These are phyloP conservation scores for Pan troglodytes DNA, from an alignment of 2,113 vertebrate genomes.

Conservation along the genomic window DNA sequence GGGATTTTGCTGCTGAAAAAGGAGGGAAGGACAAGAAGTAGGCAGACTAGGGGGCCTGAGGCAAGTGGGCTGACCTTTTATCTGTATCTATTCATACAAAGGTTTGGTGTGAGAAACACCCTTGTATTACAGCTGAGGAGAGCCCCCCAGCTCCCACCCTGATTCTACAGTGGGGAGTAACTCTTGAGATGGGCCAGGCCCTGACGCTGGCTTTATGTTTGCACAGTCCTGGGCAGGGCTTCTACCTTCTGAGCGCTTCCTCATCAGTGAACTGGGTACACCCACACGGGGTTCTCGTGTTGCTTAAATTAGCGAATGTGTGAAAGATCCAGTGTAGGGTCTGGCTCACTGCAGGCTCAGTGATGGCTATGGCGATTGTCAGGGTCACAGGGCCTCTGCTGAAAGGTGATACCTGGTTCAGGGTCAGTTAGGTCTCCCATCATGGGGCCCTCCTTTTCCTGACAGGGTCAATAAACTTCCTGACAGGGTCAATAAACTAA, in stretches of 20 bases:
- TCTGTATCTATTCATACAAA: neutral
- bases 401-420: neutral
- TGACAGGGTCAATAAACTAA: neutral
- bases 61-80: neutral
- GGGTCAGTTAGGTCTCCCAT: neutral
- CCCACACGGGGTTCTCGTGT: neutral
- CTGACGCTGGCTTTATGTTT: neutral
- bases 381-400: neutral
- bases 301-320: neutral
- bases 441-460: neutral
- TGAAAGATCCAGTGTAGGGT: neutral
- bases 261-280: neutral
- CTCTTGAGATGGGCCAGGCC: rapidly evolving
- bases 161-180: neutral
- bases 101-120: neutral
- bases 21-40: neutral
- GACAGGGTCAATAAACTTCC: neutral
- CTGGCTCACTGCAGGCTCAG: neutral
- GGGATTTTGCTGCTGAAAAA: neutral
- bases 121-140: neutral
- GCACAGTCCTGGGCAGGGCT: neutral
- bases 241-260: neutral
- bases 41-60: neutral
- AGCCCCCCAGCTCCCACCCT: no score
- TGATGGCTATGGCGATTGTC: neutral